Base-by-base conservation (phyloP, 1,140 invertebrate genomes). In the Nasonia giraulti region DNA sequence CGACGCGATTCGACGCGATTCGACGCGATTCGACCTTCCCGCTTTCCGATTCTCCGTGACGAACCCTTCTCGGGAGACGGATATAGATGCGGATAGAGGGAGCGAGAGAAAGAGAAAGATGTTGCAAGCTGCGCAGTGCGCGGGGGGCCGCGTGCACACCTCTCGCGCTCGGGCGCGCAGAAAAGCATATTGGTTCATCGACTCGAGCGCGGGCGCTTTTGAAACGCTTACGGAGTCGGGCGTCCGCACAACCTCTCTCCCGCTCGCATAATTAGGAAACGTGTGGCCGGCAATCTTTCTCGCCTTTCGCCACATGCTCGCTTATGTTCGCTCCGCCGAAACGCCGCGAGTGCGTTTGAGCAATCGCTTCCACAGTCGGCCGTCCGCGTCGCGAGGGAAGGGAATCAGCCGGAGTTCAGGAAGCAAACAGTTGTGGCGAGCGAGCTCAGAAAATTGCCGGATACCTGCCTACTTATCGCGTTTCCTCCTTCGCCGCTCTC, bases 121-220 rank as follows among this genome's bases (percentile, higher is more conserved):
- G 27, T 27, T 27, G 27, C 27, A 27, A 27, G 1, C 27, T 2
- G 27, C 27, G 27, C 27, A 27, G 27, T 27, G 27, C 27, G 1
- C 27, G 1, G 27, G 27, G n/a, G n/a, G n/a, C n/a, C n/a, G n/a
- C n/a, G n/a, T n/a, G 55, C 17, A 62, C 55, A 62, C 17, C 55
- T 62, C n/a, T 62, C 55, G 55, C 20, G 55, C 55, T 62, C 55
- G 55, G 55, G 27, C 31, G 17, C 88, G 17, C 88, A 91, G 89
- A 91, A 90, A 92, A 91, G 90, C 89, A 91, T 91, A 92, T 92
- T 92, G 91, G 91, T 92, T 92, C 91, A 91, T 92, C 91, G 91
- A 91, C 90, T 90, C 68, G 20, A 44, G 6, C 33, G 85, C 85
- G 33, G 78, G 82, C 86, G 86, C 87, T 91, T 92, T 92, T 92